These are phyloP conservation scores for Gastracanthus pulcherrimus DNA, from an alignment of 2,888 invertebrate genomes.

Conservation along the genomic window DNA sequence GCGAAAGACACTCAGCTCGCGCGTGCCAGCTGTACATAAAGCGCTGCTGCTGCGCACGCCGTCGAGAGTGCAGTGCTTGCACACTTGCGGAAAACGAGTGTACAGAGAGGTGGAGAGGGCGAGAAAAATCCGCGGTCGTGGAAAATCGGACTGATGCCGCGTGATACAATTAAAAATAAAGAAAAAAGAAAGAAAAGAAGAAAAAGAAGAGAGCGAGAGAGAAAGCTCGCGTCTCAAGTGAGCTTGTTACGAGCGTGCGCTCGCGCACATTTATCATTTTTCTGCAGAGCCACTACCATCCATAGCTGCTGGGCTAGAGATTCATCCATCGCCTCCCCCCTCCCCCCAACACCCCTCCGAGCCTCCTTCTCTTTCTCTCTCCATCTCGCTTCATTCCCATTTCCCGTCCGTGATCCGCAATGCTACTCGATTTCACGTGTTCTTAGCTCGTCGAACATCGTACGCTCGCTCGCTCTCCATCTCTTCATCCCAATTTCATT, in stretches of 20 bases:
- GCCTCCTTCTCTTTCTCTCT: neutral
- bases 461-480: no score
- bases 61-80: no score
- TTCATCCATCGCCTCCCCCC: neutral
- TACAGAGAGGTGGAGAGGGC: no score
- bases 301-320: neutral
- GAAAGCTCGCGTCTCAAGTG: no score
- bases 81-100: neutral
- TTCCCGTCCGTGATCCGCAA: neutral
- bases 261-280: conserved; percentile 38
- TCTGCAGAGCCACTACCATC: neutral
- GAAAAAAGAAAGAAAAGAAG: neutral
- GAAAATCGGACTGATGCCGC: conserved; percentile 11
- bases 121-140: neutral
- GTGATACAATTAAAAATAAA: neutral
- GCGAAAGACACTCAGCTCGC: no score
- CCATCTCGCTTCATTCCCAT: neutral
- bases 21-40: no score
- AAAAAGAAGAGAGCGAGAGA: neutral
- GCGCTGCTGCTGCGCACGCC: neutral
- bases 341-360: neutral
- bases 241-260: conserved; percentile 7
- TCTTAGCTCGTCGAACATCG: conserved; percentile 4
- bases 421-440: conserved; percentile 25
- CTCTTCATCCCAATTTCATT: neutral